Evolutionary conservation across 2,888 invertebrate genomes (phyloP), one percentile per base, ranked within the genome.

Genomic region (Sipha maydis): DNA sequence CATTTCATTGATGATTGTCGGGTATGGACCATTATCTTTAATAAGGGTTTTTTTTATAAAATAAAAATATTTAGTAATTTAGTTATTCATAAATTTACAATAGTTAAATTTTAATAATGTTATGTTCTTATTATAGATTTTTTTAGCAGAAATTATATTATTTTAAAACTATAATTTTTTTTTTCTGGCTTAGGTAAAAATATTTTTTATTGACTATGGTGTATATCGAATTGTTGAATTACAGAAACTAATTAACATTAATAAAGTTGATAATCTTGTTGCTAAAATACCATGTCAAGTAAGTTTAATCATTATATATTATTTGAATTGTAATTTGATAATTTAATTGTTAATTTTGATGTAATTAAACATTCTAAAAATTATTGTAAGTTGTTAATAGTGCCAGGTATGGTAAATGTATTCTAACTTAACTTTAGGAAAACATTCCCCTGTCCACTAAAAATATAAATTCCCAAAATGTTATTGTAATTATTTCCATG

Each of bases 171-270:
- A 61, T 21, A 61, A 61, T 61, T 25, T 61, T 3, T 61, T 3
- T 61, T 61, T 25, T 61, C 61, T 61, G 21, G 3, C 25, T 61
- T 73, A 31, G 84, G 61, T 84, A 21, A 84, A 84, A 76, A 61
- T 84, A 38, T 84, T 61, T 61, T 84, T 84, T 76, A 75, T 84
- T 19, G 84, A 84, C 48, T 84, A 84, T 41, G 84, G 84, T 38
- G 5, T 19, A n/a, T 61, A 19, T 21, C 28, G 38, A 28, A 61
- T 21, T 61, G 41, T 84, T n/a, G 21, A 76, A 38, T 0, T 73
- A 56, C 5, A n/a, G 19, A 28, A 75, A n/a, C 21, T 84, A 38
- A 61, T 84, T n/a, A 38, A 61, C 48, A 1, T 84, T 1, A 19
- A 21, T 7, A 84, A 11, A 34, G 38, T 84, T 84, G 41, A 84